Conservation (phyloP, 2,888 invertebrate genomes). For the Heliconius erato region DNA sequence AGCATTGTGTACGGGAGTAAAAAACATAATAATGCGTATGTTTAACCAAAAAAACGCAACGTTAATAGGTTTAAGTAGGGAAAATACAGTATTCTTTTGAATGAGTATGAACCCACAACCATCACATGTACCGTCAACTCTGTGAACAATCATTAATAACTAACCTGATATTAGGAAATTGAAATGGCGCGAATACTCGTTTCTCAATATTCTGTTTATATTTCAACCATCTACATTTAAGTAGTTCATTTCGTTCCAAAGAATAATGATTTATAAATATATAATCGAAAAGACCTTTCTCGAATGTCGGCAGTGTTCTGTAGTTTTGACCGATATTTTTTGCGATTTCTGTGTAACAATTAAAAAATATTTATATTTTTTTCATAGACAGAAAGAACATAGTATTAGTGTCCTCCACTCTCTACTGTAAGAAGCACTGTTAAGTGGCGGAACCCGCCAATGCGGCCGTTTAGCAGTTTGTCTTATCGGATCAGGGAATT, state of each 20-base stretch:
- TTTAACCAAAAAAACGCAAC: slow-evolving; percentile 4
- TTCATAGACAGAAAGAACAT: too few species aligned
- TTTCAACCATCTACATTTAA: slow-evolving; percentile 55
- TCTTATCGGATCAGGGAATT: too few species aligned
- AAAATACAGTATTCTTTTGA: not conserved
- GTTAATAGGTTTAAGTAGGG: not conserved
- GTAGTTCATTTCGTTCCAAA: slow-evolving; percentile 60
- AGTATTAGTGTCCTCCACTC: too few species aligned
- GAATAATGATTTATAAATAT: slow-evolving; percentile 63
- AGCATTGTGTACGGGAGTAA: too few species aligned
- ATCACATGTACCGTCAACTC: not conserved
- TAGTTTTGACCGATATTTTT: slow-evolving; percentile 60
- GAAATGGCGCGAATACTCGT: slow-evolving; percentile 55
- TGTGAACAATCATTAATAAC: not conserved
- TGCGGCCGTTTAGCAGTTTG: too few species aligned
- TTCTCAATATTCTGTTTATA: slow-evolving; percentile 56
- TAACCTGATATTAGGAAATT: slow-evolving; percentile 61
- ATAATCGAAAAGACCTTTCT: slow-evolving; percentile 63
- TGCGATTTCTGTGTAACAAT: slow-evolving; percentile 60
- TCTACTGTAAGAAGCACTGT: too few species aligned
- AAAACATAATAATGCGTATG: not conserved
- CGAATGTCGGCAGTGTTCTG: slow-evolving; percentile 65
- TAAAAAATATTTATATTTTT: not conserved
- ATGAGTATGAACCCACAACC: not conserved
- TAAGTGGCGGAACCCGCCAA: too few species aligned